Base-by-base conservation (phyloP, 2,113 vertebrate species). In the Lycaon pictus region DNA sequence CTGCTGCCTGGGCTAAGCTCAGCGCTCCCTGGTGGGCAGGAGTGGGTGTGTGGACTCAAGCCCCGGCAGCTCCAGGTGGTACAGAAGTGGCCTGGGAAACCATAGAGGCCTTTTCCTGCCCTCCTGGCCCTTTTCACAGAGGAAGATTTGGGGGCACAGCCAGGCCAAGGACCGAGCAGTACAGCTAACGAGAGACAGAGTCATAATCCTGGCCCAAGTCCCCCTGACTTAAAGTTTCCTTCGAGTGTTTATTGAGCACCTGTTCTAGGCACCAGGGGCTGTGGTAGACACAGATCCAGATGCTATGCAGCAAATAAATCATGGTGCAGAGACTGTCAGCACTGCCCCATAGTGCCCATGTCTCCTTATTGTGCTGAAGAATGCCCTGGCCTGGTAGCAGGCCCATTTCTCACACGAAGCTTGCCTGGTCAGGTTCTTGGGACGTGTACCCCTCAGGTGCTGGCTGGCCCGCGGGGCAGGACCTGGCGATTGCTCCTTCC, bases 11-110 rank as follows among this genome's bases (percentile, higher is more conserved):
- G n/a, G n/a, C 58, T 48, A n/a, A 65, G 32, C 60, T 93, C 35
- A 25, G 20, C 1, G 82, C 90, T 86, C 80, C 51, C 96, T 98
- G 67, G 79, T 87, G 95, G 98, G 81, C 83, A 96, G 67, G 58
- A 85, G 37, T 84, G 37, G 27, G 17, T 74, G 12, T 86, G 81
- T 69, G 16, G 51, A 37, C n/a, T 29, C 43, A 65, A 90, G 37
- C 51, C 37, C 15, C 2, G 87, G 69, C n/a, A n/a, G 27, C 74
- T 25, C 48, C 48, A 27, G 56, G 20, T 11, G 43, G 43, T 43
- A 43, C 43, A 63, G 19, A 65, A 76, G 84, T 2, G 1, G 37
- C 29, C 62, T 88, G 92, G 37, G 62, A 87, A 90, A 90, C n/a
- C 53, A 48, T 5, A 72, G 85, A 72, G 53, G 43, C 23, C 69